Percentiles rank a stretch among this genome's conserved stretches.
phyloP scores from a whole-genome alignment of 2,888 invertebrate species.

The Microplitis deprimator region DNA sequence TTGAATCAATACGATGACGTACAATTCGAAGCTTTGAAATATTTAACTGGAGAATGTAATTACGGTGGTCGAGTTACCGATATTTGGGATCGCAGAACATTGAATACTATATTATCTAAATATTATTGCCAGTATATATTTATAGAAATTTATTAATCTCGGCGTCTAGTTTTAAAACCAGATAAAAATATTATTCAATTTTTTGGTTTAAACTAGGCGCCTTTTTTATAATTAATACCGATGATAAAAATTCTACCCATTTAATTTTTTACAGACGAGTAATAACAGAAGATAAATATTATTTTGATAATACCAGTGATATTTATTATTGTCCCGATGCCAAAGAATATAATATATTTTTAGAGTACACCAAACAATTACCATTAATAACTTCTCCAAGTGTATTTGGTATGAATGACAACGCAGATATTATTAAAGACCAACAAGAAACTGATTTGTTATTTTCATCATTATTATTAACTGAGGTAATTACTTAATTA shows the following conservation, averaged over 20 bases:
- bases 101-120: slow-evolving; percentile 85
- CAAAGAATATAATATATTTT: slow-evolving; percentile 81
- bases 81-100: slow-evolving; percentile 92
- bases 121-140: slow-evolving; percentile 80
- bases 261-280: slow-evolving; percentile 52
- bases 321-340: slow-evolving; percentile 82
- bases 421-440: slow-evolving; percentile 94
- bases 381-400: slow-evolving; percentile 86
- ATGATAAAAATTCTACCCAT: background rate
- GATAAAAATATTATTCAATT: too few relatives aligned
- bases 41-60: slow-evolving; percentile 95
- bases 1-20: slow-evolving; percentile 87
- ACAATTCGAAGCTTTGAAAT: slow-evolving; percentile 88
- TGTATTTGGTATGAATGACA: slow-evolving; percentile 93
- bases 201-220: too few relatives aligned
- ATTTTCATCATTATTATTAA: slow-evolving; percentile 81
- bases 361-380: slow-evolving; percentile 79
- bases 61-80: slow-evolving; percentile 97
- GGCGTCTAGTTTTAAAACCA: too few relatives aligned
- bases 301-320: slow-evolving; percentile 65
- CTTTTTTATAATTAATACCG: background rate
- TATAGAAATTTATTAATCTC: too few relatives aligned
- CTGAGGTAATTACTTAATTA: slow-evolving; percentile 77
- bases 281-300: slow-evolving; percentile 55
- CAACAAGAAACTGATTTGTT: slow-evolving; percentile 87